Base-by-base conservation (phyloP, 37 sponge, comb jelly and placozoan species). In the Crambe crambe region DNA sequence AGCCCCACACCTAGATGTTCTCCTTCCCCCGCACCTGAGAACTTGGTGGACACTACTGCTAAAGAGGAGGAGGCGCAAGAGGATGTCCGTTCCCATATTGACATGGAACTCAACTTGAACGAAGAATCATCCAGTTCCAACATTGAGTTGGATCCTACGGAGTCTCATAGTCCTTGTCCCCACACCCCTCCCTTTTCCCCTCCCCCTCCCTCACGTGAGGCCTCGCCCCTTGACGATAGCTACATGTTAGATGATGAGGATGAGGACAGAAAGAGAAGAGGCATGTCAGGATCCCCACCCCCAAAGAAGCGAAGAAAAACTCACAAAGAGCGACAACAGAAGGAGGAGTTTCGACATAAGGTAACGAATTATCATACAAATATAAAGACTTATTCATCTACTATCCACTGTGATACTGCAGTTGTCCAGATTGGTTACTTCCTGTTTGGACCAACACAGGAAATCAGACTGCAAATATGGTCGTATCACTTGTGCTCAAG, bases 391-490 rank as follows among this genome's bases (percentile, higher is more conserved):
- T 47, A 15, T 12, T 12, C 6, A 47, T 47, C 51, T 47, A 47
- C 51, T 15, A 6, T 15, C 51, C 51, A 6, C 51, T 47, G 51
- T 15, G 51, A 47, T 47, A 12, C 23, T 73, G 5, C 69, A 92
- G 92, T 44, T 93, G 64, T 96, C 98, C n/a, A 94, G 81, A 77
- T 56, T 91, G 3, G 90, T 98, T 15, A 84, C 92, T 6, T 79
- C 83, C 27, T 84, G 87, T 58, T 79, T 98, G 32, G 88, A 92
- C 39, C 89, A 94, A 27, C 93, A 98, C 80, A 75, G 94, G 37
- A 96, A 93, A 58, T 88, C 95, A 17, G 97, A 94, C 73, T 98
- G 99, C 78, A 94, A 93, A 44, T 88, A 86, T 43, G 99, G 97
- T 2, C 76, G 91, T 1, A 96, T 98, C 66, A 87, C 89, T 25